Evolutionary conservation across 2,113 vertebrate species (phyloP).

Genomic region (Macaca mulatta): DNA sequence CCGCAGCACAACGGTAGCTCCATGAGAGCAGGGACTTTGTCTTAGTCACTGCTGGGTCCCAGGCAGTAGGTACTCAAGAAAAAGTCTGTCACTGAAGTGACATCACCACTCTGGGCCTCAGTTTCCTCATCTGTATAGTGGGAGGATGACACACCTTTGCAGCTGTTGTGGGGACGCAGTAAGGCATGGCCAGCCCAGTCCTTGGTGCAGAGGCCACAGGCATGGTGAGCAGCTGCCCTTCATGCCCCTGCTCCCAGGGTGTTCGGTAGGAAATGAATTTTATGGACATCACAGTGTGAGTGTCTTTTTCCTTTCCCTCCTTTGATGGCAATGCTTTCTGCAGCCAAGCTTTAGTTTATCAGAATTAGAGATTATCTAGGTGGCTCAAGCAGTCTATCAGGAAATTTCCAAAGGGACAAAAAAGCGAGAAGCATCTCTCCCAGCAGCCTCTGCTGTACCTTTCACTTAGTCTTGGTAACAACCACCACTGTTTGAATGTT

Average conservation of each 20-base stretch:
- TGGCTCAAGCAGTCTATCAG: background rate
- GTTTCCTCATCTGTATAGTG: background rate
- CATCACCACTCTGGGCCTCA: background rate
- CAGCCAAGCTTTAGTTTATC: background rate
- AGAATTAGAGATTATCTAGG: background rate
- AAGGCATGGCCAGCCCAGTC: accelerated
- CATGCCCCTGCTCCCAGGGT: background rate
- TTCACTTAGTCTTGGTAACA: background rate
- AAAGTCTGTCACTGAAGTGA: background rate
- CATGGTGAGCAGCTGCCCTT: accelerated
- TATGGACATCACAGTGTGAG: background rate
- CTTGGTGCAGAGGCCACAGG: background rate
- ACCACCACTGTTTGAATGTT: accelerated
- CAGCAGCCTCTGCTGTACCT: background rate
- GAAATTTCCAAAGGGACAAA: background rate
- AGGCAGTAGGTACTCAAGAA: background rate
- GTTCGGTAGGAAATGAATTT: background rate
- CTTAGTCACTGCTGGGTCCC: background rate
- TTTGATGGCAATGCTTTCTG: background rate
- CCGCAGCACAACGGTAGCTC: accelerated
- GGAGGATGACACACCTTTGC: background rate
- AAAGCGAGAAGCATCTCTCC: background rate
- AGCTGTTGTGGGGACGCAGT: background rate
- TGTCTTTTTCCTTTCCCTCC: background rate
- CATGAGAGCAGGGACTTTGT: background rate